Evolutionary conservation across 1,140 invertebrate species (phyloP), one percentile per base, ranked within the genome.

Genomic region (Apis cerana): DNA sequence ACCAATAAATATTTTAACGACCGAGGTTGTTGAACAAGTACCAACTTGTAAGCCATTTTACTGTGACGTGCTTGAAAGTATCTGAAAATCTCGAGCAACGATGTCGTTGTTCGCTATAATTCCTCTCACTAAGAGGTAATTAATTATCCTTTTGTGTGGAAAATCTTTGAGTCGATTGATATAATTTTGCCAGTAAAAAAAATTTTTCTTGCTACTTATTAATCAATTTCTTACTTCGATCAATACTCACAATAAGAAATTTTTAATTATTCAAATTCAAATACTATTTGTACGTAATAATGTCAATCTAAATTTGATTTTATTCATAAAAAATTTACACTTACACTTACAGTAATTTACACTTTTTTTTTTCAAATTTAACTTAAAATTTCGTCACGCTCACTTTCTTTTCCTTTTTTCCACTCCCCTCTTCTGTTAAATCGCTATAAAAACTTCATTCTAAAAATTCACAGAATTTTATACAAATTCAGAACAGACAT

Each of bases 101-200:
- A 15, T 68, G 64, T 77, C 75, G 48, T 81, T 81, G 58, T 82
- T 70, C 80, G 65, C 75, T 75, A 75, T 61, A 23, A 59, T 75
- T 17, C 9, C 50, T 11, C 3, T 8, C 33, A 43, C 33, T 7
- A 43, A 5, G 33, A 43, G 65, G 75, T 48, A 70, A 82, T 78
- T 82, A 82, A 82, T 77, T 78, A 77, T 27, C 58, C 50, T 48
- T 58, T 70, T 59, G 33, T 59, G 48, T n/a, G 52, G 11, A 61
- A 56, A 43, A 48, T 27, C 10, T 69, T 21, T 17, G 5, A 27
- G 17, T 76, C 7, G 43, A 56, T 81, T 43, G 69, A 8, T 58
- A 74, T 58, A 48, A 15, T 11, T 64, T 50, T 11, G 3, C 7
- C 8, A 27, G 15, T 7, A 10, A 68, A 27, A 23, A 11, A 67